Percentiles rank a stretch among this genome's conserved stretches.
Evolutionary conservation across 2,113 vertebrate genomes (phyloP).

Genomic region (Erinaceus europaeus): DNA sequence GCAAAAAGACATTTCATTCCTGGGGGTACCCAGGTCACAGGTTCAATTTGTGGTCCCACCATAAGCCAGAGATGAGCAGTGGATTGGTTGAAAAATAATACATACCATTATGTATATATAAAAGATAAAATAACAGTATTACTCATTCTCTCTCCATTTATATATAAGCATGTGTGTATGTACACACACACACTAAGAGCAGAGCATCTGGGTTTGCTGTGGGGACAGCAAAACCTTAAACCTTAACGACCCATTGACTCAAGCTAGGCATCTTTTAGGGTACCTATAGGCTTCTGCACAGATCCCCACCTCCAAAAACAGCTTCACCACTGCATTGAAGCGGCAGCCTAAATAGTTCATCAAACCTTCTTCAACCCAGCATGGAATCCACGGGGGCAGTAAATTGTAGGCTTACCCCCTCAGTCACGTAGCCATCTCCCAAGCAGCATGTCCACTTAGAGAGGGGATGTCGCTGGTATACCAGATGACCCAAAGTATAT

Average conservation of each 20-base stretch:
- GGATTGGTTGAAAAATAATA: too few species aligned
- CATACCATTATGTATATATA: too few species aligned
- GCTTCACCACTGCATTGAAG: neutral
- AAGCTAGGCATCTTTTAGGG: neutral
- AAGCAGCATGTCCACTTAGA: neutral
- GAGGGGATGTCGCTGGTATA: neutral
- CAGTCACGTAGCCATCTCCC: neutral
- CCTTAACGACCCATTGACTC: neutral
- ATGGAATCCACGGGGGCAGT: neutral
- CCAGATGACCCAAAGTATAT: too few species aligned
- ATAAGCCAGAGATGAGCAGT: too few species aligned
- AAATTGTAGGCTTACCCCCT: neutral
- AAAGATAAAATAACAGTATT: too few species aligned
- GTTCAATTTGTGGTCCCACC: too few species aligned
- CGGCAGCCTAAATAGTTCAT: neutral
- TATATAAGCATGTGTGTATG: too few species aligned
- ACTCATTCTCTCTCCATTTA: too few species aligned
- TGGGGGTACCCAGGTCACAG: too few species aligned
- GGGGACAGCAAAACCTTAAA: neutral
- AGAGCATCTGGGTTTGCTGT: neutral
- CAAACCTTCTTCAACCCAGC: neutral
- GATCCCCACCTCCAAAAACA: neutral
- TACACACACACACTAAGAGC: too few species aligned
- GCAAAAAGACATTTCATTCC: too few species aligned
- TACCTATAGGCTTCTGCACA: neutral